Percentiles rank a stretch among this genome's conserved stretches.
phyloP scores from a whole-genome alignment of 1,140 invertebrate genomes.

The Probaryconus sp. region DNA sequence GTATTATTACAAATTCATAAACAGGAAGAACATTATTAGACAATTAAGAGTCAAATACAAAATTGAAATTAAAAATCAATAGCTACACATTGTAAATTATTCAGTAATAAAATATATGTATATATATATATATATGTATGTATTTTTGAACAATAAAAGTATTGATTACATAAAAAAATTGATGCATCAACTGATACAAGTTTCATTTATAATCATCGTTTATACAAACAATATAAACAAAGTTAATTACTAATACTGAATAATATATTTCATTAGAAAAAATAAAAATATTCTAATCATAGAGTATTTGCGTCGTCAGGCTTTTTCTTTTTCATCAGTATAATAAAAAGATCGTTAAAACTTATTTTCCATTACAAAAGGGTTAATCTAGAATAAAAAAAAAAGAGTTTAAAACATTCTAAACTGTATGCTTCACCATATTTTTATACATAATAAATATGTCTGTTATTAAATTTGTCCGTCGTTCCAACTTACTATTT shows the following conservation, averaged over 20 bases:
- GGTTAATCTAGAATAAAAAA: conserved; percentile 42
- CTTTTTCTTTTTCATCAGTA: conserved; percentile 10
- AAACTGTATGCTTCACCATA: not conserved
- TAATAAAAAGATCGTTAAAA: conserved; percentile 6
- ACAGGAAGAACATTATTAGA: not conserved
- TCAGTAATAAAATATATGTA: conserved; percentile 20
- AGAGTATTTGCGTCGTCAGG: conserved; percentile 11
- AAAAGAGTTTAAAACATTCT: conserved; percentile 12
- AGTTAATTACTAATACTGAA: conserved; percentile 3
- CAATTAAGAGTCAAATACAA: conserved; percentile 13
- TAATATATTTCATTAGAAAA: too few species aligned
- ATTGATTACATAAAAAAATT: conserved; percentile 35
- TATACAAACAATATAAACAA: conserved; percentile 4
- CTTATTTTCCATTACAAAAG: conserved; percentile 41
- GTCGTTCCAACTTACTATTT: conserved; percentile 4
- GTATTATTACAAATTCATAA: conserved; percentile 40
- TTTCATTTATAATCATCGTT: conserved; percentile 6
- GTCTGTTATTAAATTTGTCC: too few species aligned
- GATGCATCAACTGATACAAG: conserved; percentile 15
- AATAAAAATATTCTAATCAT: too few species aligned
- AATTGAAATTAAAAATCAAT: conserved; percentile 24
- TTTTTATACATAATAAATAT: conserved; percentile 14
- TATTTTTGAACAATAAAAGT: conserved; percentile 32
- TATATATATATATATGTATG: too few species aligned
- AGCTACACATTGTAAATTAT: conserved; percentile 8